These are phyloP conservation scores for Heliconius melpomene DNA, from an alignment of 1,140 invertebrate species.

Conservation along the genomic window DNA sequence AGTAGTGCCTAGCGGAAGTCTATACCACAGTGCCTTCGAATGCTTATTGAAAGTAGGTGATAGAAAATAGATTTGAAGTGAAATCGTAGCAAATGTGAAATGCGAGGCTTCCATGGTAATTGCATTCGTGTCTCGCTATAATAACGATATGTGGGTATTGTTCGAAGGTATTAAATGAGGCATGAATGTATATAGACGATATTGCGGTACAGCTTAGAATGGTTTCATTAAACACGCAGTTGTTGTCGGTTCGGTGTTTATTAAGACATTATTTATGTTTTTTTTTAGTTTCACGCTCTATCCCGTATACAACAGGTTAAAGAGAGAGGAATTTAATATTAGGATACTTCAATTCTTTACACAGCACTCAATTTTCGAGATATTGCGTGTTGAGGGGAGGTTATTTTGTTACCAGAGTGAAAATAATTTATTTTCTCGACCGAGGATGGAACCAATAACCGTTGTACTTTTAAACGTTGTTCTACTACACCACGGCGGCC, in stretches of 20 bases:
- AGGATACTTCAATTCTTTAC: too few relatives aligned
- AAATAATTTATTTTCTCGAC: too few relatives aligned
- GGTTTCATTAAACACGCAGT: not conserved
- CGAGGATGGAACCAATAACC: too few relatives aligned
- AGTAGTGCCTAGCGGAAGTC: not conserved
- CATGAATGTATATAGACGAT: conserved; percentile 2
- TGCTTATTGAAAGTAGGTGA: conserved; percentile 45
- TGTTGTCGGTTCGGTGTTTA: not conserved
- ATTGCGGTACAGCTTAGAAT: not conserved
- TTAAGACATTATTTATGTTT: not conserved
- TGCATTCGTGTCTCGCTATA: conserved; percentile 59
- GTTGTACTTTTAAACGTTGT: too few relatives aligned
- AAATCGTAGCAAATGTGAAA: conserved; percentile 48
- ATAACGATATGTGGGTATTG: conserved; percentile 17
- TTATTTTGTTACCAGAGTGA: too few relatives aligned
- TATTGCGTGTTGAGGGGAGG: too few relatives aligned
- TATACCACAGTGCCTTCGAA: conserved; percentile 39
- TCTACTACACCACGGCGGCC: too few relatives aligned
- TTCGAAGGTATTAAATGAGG: conserved; percentile 5
- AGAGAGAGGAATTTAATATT: too few relatives aligned
- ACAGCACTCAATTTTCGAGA: too few relatives aligned
- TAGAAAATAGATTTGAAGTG: conserved; percentile 53
- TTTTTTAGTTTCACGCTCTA: too few relatives aligned
- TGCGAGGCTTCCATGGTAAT: conserved; percentile 51
- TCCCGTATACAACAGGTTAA: too few relatives aligned